These are phyloP conservation scores for Caenorhabditis angaria DNA, from an alignment of 2,888 invertebrate species.

Conservation along the genomic window DNA sequence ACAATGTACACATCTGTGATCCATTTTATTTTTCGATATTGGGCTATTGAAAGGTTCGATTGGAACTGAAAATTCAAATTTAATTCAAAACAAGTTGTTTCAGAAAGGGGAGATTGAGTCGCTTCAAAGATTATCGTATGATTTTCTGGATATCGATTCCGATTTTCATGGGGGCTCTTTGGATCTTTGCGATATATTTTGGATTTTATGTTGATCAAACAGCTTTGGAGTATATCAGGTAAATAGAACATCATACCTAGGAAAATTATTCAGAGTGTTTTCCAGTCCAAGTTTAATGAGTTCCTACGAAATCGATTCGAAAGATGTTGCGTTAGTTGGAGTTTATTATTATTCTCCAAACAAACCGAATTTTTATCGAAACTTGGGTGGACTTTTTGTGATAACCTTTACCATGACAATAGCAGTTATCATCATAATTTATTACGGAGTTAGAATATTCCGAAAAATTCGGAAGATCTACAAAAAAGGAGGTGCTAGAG, in stretches of 20 bases:
- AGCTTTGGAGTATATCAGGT: slow-evolving; percentile 13
- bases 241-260: background rate
- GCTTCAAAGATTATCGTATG: slow-evolving; percentile 24
- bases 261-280: too few relatives aligned
- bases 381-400: slow-evolving; percentile 10
- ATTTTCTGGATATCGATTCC: slow-evolving; percentile 21
- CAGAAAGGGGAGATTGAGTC: slow-evolving; percentile 23
- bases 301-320: slow-evolving; percentile 9
- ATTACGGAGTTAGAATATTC: slow-evolving; percentile 16
- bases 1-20: slow-evolving; percentile 24
- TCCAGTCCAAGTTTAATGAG: slow-evolving; percentile 11
- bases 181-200: background rate
- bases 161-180: slow-evolving; percentile 3
- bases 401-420: slow-evolving; percentile 16
- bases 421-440: slow-evolving; percentile 18
- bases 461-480: slow-evolving; percentile 13
- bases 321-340: slow-evolving; percentile 15
- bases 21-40: slow-evolving; percentile 30
- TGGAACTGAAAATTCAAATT: background rate
- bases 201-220: slow-evolving; percentile 8
- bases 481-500: slow-evolving; percentile 22
- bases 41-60: slow-evolving; percentile 14
- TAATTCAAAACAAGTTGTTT: background rate
- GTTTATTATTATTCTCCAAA: slow-evolving; percentile 16
- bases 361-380: slow-evolving; percentile 10